Conservation (phyloP, 2,797 vertebrate genomes). For the Poecilia picta region DNA sequence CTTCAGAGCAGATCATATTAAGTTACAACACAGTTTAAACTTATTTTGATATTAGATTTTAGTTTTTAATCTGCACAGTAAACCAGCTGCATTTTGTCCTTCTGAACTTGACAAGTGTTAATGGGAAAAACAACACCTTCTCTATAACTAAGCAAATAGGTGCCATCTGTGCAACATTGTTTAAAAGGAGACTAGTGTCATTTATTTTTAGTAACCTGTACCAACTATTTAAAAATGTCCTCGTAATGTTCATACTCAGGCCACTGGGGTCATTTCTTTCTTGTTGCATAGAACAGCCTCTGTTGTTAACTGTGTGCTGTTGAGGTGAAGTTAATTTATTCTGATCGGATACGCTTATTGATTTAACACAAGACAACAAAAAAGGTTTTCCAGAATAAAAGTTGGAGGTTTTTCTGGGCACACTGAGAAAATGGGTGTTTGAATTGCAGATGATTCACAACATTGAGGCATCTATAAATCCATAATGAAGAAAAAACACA, state of each 20-base stretch:
- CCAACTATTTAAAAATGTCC: slow-evolving; percentile 68
- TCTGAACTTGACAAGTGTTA: slow-evolving; percentile 52
- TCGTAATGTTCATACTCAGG: slow-evolving; percentile 54
- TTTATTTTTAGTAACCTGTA: slow-evolving; percentile 77
- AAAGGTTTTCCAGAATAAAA: slow-evolving; percentile 55
- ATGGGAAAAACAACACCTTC: slow-evolving; percentile 62
- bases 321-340: slow-evolving; percentile 53
- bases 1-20: background rate
- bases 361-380: slow-evolving; percentile 62
- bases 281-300: slow-evolving; percentile 45
- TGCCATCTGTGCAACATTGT: slow-evolving; percentile 74
- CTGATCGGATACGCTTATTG: slow-evolving; percentile 58
- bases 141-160: slow-evolving; percentile 62
- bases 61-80: background rate
- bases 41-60: background rate
- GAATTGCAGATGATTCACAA: slow-evolving; percentile 70
- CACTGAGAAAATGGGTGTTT: slow-evolving; percentile 55
- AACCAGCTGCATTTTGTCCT: background rate
- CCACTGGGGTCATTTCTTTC: slow-evolving; percentile 44
- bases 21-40: background rate
- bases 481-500: slow-evolving; percentile 66
- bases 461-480: slow-evolving; percentile 68
- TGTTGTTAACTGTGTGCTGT: slow-evolving; percentile 47
- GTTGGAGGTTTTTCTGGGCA: slow-evolving; percentile 64
- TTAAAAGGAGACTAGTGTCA: slow-evolving; percentile 59